These are phyloP conservation scores for Vombatus ursinus DNA, from an alignment of 2,113 vertebrate genomes.

Conservation along the genomic window DNA sequence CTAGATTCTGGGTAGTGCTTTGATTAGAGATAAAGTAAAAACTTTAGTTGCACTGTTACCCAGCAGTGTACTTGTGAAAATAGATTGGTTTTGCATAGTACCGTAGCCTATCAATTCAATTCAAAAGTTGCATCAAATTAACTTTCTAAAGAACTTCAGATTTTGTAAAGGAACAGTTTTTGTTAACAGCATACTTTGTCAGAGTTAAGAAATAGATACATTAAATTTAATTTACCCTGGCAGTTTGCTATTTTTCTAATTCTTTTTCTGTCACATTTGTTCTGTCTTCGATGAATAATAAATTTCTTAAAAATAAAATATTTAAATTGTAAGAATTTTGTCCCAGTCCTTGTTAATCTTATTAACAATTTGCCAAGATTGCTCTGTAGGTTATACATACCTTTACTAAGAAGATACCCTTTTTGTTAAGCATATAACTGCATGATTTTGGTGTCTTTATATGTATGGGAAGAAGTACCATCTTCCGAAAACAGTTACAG, in stretches of 20 bases:
- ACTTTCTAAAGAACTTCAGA: constrained; percentile 5
- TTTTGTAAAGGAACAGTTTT: neutral
- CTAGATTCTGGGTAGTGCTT: neutral
- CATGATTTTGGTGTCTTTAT: constrained; percentile 1
- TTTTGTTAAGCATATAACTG: neutral
- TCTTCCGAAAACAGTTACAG: constrained; percentile 37
- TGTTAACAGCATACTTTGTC: fast-evolving
- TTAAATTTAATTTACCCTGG: neutral
- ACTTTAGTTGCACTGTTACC: neutral
- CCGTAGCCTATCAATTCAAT: neutral
- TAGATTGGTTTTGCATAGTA: constrained; percentile 5
- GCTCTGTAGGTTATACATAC: neutral
- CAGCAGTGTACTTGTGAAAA: constrained; percentile 1
- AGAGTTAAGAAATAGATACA: constrained; percentile 27
- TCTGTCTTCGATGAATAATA: neutral
- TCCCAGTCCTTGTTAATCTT: neutral
- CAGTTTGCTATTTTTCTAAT: neutral
- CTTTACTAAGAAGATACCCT: constrained; percentile 22
- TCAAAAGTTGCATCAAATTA: neutral
- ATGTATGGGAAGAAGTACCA: constrained; percentile 19
- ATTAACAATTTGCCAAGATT: constrained; percentile 15
- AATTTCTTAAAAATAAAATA: constrained; percentile 1
- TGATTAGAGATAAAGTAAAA: neutral
- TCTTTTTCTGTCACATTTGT: neutral
- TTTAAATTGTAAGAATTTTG: constrained; percentile 2